Evolutionary conservation across 2,797 vertebrate species (phyloP).

Genomic region (Chromis chromis): DNA sequence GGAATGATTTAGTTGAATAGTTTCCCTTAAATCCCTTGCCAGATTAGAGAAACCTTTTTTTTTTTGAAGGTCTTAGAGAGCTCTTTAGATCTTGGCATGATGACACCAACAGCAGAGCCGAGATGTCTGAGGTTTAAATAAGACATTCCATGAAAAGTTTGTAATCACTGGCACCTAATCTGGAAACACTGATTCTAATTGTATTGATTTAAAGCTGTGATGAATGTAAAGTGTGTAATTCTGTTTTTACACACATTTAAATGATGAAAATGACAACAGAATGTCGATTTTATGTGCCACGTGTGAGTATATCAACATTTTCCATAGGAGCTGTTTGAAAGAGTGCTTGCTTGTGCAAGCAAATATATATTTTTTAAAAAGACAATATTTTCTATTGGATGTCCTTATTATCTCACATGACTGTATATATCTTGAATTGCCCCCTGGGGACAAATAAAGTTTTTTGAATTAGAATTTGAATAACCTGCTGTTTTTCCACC

Average conservation of each 20-base stretch:
- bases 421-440: too few species aligned
- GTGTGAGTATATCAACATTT: neutral
- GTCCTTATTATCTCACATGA: too few species aligned
- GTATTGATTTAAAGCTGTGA: neutral
- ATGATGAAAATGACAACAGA: neutral
- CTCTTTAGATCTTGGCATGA: neutral
- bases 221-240: neutral
- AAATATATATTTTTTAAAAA: too few species aligned
- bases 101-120: neutral
- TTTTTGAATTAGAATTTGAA: too few species aligned
- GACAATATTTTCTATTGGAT: too few species aligned
- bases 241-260: neutral
- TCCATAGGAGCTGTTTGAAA: too few species aligned
- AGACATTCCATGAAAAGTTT: neutral
- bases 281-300: neutral
- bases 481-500: neutral
- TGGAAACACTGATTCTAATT: neutral
- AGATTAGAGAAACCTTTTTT: neutral
- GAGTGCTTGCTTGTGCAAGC: neutral
- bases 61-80: neutral
- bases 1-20: neutral
- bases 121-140: neutral
- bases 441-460: too few species aligned
- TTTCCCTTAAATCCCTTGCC: neutral
- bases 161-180: neutral